Evolutionary conservation across 2,888 invertebrate species (phyloP), one percentile per base, ranked within the genome.

Genomic region (Pelosia muscerda): DNA sequence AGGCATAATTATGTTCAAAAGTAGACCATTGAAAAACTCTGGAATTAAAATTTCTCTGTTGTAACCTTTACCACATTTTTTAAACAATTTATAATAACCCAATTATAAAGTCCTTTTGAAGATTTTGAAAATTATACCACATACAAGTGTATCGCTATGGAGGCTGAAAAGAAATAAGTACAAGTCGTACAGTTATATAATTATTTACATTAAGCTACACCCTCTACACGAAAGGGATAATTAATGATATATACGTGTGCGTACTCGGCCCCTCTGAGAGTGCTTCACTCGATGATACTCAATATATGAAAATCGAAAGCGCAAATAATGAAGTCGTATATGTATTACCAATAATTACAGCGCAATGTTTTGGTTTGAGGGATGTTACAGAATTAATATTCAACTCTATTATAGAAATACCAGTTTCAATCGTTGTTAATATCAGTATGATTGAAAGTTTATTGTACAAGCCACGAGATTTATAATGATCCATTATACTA

Each of bases 271-370:
- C 67, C 68, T 26, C 11, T 0, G 31, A 79, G 79, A 22, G 57
- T 70, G 25, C 77, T 79, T 19, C 22, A 55, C 56, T 79, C 65
- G 15, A 78, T 68, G 73, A 54, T 71, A 9, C 77, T 79, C 73
- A 57, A 75, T 77, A 75, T 78, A 77, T 75, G 77, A 65, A 63
- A 64, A 56, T 42, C 38, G 69, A 73, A 77, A 69, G 75, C 69
- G 66, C 79, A 77, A 77, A 77, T 78, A 78, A 79, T 75, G 71
- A 78, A 56, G 42, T 65, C 54, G 55, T 38, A 63, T 79, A 69
- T 68, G 53, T 71, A 66, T 25, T 22, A 6, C 34, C 23, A 26
- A 67, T 63, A 65, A 66, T 69, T 69, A 66, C 58, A 3, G 8
- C 13, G 25, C 13, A 49, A 54, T 42, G 26, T 19, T 31, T 65